phyloP scores from a whole-genome alignment of 2,113 vertebrate species.

The Ahaetulla prasina region DNA sequence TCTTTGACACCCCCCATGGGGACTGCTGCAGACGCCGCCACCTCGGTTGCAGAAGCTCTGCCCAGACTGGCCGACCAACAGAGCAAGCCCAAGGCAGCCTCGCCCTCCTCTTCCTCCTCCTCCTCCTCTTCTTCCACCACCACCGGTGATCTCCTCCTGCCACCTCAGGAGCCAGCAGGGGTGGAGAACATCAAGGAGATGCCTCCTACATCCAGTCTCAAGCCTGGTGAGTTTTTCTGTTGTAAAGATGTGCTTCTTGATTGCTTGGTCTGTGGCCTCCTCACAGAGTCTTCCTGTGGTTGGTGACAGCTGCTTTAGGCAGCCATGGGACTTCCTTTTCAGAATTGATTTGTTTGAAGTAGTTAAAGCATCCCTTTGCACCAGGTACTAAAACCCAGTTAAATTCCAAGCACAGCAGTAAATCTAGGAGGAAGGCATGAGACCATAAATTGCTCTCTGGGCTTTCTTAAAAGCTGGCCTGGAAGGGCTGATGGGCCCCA shows the following conservation, averaged over 20 bases:
- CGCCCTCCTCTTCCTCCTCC: slow-evolving; percentile 53
- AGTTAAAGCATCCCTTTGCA: neutral
- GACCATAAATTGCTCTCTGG: neutral
- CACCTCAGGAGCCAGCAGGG: slow-evolving; percentile 42
- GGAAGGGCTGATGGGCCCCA: neutral
- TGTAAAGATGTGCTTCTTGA: neutral
- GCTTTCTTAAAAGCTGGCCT: neutral
- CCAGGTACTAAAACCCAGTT: neutral
- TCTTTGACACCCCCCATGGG: slow-evolving; percentile 50
- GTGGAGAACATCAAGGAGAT: slow-evolving; percentile 39
- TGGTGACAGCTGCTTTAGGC: neutral
- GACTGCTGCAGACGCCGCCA: slow-evolving; percentile 5
- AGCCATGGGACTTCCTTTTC: neutral
- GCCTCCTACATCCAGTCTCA: slow-evolving; percentile 35
- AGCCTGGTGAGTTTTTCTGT: slow-evolving; percentile 62
- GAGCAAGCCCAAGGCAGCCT: slow-evolving; percentile 67
- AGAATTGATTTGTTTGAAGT: neutral
- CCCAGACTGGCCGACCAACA: slow-evolving; percentile 73
- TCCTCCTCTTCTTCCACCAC: slow-evolving; percentile 46
- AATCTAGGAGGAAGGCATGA: neutral
- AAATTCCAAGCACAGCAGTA: neutral
- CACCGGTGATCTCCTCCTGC: neutral
- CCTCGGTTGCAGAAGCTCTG: slow-evolving; percentile 54
- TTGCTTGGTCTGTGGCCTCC: neutral
- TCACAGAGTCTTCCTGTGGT: neutral